A percentile compares a stretch with the other conserved stretches of the same genome.
Evolutionary conservation across 2,888 invertebrate genomes (phyloP).

Genomic region (Perdita meconis): DNA sequence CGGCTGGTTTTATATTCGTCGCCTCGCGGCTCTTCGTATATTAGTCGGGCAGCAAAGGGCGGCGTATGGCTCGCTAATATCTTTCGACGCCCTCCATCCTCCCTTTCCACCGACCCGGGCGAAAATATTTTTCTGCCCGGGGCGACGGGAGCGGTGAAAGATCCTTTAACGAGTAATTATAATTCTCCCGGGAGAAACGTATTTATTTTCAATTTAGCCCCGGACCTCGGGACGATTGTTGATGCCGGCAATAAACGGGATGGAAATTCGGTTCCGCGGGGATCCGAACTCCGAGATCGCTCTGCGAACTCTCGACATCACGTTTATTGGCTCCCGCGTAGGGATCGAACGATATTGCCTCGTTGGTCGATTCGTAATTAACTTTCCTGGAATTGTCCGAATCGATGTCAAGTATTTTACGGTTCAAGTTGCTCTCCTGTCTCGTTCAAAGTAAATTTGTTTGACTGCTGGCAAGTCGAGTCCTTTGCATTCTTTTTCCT

Average conservation of each 20-base stretch:
- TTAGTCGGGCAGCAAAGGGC: conserved; percentile 60
- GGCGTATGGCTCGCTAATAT: conserved; percentile 61
- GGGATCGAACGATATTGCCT: background rate
- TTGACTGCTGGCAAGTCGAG: background rate
- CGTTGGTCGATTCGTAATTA: background rate
- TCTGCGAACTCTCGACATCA: background rate
- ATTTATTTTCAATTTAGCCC: conserved; percentile 56
- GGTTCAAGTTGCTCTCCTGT: background rate
- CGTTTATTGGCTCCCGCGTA: conserved; percentile 4
- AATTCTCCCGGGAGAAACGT: conserved; percentile 22
- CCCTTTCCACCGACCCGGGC: conserved; percentile 36
- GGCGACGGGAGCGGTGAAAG: conserved; percentile 58
- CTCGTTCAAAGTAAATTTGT: background rate
- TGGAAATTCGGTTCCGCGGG: conserved; percentile 26
- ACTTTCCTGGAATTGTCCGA: background rate
- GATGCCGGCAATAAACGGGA: conserved; percentile 23
- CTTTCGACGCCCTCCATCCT: conserved; percentile 59
- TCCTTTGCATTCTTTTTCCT: background rate
- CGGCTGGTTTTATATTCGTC: conserved; percentile 70
- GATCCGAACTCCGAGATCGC: background rate
- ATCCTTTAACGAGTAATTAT: conserved; percentile 55
- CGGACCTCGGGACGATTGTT: conserved; percentile 25
- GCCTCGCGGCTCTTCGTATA: conserved; percentile 57
- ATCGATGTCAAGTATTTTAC: background rate
- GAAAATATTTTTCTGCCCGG: conserved; percentile 58